phyloP scores from a whole-genome alignment of 2,113 vertebrate species.

The Amblyornis subalaris region DNA sequence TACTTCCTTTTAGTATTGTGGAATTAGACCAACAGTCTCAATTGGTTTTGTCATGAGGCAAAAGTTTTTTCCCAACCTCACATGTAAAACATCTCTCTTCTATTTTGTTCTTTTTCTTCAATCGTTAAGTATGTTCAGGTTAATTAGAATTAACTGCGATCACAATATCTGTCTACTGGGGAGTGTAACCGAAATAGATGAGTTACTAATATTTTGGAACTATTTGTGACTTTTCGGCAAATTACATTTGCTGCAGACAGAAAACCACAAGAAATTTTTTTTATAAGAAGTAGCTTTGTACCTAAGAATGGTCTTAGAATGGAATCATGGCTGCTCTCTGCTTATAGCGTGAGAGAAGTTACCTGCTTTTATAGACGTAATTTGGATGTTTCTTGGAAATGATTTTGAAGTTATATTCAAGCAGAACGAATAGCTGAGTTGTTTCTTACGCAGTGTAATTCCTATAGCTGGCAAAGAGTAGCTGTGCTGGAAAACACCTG shows the following conservation, averaged over 20 bases:
- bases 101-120: neutral
- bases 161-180: neutral
- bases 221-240: neutral
- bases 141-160: neutral
- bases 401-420: neutral
- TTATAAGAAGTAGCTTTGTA: neutral
- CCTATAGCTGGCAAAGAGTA: neutral
- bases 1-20: neutral
- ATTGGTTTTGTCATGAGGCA: neutral
- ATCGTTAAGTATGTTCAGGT: neutral
- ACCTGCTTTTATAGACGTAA: neutral
- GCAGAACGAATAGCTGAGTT: neutral
- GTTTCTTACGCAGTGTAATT: neutral
- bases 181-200: neutral
- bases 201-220: neutral
- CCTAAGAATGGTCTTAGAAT: neutral
- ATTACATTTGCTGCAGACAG: neutral
- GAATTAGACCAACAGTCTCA: neutral
- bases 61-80: neutral
- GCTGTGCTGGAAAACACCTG: neutral
- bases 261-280: neutral
- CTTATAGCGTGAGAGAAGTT: neutral
- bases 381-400: neutral
- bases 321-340: neutral
- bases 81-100: neutral